A percentile compares a stretch with the other conserved stretches of the same genome.
Conservation (phyloP, 2,797 vertebrate species). For the Okamejei kenojei region DNA sequence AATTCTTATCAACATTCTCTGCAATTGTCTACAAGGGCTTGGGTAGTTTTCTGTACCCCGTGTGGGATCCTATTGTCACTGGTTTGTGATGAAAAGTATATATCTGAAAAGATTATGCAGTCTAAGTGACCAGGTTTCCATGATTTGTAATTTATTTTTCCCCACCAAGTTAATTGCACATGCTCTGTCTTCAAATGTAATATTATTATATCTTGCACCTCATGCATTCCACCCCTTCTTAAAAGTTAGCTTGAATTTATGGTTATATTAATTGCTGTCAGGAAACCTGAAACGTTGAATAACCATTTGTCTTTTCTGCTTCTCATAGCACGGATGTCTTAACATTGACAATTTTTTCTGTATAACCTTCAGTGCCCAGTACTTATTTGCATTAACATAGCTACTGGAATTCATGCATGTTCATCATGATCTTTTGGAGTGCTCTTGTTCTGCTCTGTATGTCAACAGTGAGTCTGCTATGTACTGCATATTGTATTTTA, state of each 20-base stretch:
- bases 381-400: background rate
- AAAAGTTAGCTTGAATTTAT: background rate
- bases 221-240: background rate
- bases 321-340: background rate
- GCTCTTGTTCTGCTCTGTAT: background rate
- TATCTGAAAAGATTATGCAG: background rate
- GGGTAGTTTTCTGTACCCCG: background rate
- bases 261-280: background rate
- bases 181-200: background rate
- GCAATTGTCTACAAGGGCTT: background rate
- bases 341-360: background rate
- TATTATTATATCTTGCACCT: background rate
- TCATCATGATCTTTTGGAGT: background rate
- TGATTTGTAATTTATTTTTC: background rate
- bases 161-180: background rate
- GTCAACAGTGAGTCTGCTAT: background rate
- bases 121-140: background rate
- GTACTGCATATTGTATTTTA: too few relatives aligned
- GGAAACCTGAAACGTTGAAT: background rate
- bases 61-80: background rate
- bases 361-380: background rate
- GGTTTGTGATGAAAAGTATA: background rate
- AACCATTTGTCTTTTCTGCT: too few relatives aligned
- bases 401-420: background rate
- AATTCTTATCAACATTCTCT: background rate